A percentile compares a stretch with the other conserved stretches of the same genome.
phyloP scores from a whole-genome alignment of 2,888 invertebrate species.

The Pediacus dermestoides region DNA sequence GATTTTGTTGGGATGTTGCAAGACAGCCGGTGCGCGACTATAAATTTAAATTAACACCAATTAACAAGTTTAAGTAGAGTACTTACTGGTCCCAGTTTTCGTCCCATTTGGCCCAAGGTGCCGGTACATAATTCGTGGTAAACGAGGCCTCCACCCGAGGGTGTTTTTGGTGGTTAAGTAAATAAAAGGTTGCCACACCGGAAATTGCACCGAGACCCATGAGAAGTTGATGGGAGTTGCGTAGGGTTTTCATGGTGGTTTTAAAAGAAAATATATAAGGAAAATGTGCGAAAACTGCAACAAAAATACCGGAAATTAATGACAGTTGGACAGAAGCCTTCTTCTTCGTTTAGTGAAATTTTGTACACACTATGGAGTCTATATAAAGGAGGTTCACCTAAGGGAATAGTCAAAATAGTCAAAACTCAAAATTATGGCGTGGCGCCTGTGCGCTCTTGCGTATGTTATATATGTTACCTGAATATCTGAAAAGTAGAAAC shows the following conservation, averaged over 20 bases:
- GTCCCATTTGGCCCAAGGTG: constrained; percentile 70
- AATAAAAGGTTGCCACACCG: constrained; percentile 61
- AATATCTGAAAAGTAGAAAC: too few species aligned
- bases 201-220: constrained; percentile 64
- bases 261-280: too few species aligned
- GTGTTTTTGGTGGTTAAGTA: constrained; percentile 42
- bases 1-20: constrained; percentile 60
- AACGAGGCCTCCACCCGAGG: constrained; percentile 61
- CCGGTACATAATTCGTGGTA: constrained; percentile 65
- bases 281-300: too few species aligned
- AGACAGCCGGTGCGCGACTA: constrained; percentile 70
- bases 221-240: constrained; percentile 57
- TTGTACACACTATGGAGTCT: too few species aligned
- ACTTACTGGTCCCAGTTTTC: constrained; percentile 85
- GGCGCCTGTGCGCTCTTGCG: too few species aligned
- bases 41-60: constrained; percentile 11
- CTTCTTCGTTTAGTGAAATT: too few species aligned
- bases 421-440: too few species aligned
- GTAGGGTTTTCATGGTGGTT: constrained; percentile 53
- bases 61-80: not conserved
- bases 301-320: too few species aligned
- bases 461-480: too few species aligned
- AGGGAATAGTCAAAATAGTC: too few species aligned
- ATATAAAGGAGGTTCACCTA: too few species aligned
- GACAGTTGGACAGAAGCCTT: too few species aligned